Evolutionary conservation across 35 echinoderm and acorn worm genomes (phyloP).

Genomic region (Hemicentrotus pulcherrimus): DNA sequence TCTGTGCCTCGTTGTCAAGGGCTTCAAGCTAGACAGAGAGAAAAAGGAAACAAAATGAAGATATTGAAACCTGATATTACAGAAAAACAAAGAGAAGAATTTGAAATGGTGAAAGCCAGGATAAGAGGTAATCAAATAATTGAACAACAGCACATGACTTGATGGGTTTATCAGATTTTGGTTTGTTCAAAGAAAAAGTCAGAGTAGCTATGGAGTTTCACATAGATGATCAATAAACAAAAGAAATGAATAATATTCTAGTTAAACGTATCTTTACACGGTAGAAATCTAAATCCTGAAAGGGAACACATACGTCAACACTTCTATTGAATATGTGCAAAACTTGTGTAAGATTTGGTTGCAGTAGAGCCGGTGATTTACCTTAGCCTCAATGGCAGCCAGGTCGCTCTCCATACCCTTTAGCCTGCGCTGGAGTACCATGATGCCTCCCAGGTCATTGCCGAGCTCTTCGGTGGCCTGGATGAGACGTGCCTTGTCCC

Average conservation of each 20-base stretch:
- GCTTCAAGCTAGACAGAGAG: constrained; percentile 74
- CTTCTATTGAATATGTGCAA: too few relatives aligned
- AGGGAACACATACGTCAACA: too few relatives aligned
- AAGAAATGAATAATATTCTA: too few relatives aligned
- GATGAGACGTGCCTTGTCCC: constrained; percentile 91
- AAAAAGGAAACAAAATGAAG: neutral
- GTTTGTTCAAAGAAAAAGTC: neutral
- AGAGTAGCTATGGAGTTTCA: too few relatives aligned
- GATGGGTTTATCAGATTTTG: neutral
- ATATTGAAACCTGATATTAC: neutral
- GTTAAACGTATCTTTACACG: too few relatives aligned
- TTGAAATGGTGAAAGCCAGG: too few relatives aligned
- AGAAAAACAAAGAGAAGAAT: too few relatives aligned
- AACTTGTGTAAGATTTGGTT: too few relatives aligned
- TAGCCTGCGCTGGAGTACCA: constrained; percentile 84
- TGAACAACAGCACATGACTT: neutral
- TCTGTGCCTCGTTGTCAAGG: constrained; percentile 86
- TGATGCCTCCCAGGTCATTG: constrained; percentile 93
- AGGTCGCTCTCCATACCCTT: constrained; percentile 99
- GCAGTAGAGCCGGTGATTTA: neutral
- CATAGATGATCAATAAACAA: too few relatives aligned
- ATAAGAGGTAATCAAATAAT: neutral
- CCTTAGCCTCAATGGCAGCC: constrained; percentile 97
- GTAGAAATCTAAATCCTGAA: too few relatives aligned
- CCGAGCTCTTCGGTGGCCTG: constrained; percentile 97